Conservation (phyloP, 2,888 invertebrate species). For the Athalia circularis region DNA sequence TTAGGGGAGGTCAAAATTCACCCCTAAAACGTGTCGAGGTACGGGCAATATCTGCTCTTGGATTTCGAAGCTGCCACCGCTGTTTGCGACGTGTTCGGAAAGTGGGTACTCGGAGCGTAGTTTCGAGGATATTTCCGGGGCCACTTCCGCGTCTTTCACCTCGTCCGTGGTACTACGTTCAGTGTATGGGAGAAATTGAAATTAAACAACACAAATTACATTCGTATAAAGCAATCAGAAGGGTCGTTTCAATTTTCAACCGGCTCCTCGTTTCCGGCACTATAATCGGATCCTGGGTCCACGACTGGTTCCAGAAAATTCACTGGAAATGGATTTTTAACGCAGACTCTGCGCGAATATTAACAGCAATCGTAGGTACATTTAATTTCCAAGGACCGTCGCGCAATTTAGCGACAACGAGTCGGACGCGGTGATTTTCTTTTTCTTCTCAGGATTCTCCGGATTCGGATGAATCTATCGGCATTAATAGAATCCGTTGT, state of each 20-base stretch:
- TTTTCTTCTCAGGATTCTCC: no score
- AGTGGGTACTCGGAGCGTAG: slow-evolving; percentile 27
- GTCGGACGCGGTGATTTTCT: background rate
- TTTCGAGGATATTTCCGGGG: slow-evolving; percentile 39
- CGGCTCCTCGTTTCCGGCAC: slow-evolving; percentile 44
- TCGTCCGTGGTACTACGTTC: slow-evolving; percentile 41
- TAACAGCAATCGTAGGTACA: slow-evolving; percentile 9
- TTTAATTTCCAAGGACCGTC: background rate
- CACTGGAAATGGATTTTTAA: slow-evolving; percentile 58
- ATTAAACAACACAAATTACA: slow-evolving; percentile 58
- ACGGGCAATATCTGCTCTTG: slow-evolving; percentile 15
- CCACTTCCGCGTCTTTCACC: slow-evolving; percentile 28
- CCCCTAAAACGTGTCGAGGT: slow-evolving; percentile 40
- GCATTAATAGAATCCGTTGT: slow-evolving; percentile 36
- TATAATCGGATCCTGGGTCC: slow-evolving; percentile 28
- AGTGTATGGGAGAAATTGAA: slow-evolving; percentile 52
- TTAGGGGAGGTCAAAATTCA: slow-evolving; percentile 22
- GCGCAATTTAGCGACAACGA: background rate
- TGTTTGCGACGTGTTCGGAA: slow-evolving; percentile 33
- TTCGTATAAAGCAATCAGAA: slow-evolving; percentile 52
- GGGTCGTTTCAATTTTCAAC: slow-evolving; percentile 57
- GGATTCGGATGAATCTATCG: slow-evolving; percentile 27
- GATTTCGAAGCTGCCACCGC: slow-evolving; percentile 20
- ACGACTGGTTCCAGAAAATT: slow-evolving; percentile 50
- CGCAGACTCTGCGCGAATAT: slow-evolving; percentile 50